Conservation (phyloP, 2,888 invertebrate genomes). For the Acholoe squamosa region DNA sequence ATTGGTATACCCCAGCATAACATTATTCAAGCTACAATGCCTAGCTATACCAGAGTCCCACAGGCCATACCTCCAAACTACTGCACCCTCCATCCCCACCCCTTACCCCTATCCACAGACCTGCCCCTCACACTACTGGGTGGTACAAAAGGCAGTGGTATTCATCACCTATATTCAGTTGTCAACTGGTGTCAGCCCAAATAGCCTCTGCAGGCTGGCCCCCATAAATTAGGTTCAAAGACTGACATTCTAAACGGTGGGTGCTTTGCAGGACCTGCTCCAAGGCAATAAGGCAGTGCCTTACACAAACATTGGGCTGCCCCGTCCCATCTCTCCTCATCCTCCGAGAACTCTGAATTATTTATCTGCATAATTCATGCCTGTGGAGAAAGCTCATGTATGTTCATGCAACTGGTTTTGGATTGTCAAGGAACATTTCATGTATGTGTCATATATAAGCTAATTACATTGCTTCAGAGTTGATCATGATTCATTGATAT, state of each 20-base stretch:
- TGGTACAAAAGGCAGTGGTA: neutral
- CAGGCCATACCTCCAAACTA: no score
- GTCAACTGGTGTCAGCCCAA: neutral
- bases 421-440: no score
- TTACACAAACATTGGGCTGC: conserved; percentile 47
- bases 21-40: no score
- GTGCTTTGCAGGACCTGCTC: neutral
- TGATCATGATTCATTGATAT: no score
- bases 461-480: no score
- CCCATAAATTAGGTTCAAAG: conserved; percentile 2
- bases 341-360: neutral
- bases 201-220: neutral
- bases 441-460: no score
- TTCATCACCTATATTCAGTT: neutral
- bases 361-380: conserved; percentile 47
- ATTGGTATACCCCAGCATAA: no score
- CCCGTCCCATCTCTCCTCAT: neutral
- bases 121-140: no score
- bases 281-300: conserved; percentile 15
- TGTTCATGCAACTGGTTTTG: no score
- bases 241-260: neutral
- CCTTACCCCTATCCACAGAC: no score
- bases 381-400: neutral
- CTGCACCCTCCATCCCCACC: no score
- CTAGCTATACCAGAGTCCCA: no score